phyloP scores from a whole-genome alignment of 2,797 vertebrate species.

The Morus bassanus region DNA sequence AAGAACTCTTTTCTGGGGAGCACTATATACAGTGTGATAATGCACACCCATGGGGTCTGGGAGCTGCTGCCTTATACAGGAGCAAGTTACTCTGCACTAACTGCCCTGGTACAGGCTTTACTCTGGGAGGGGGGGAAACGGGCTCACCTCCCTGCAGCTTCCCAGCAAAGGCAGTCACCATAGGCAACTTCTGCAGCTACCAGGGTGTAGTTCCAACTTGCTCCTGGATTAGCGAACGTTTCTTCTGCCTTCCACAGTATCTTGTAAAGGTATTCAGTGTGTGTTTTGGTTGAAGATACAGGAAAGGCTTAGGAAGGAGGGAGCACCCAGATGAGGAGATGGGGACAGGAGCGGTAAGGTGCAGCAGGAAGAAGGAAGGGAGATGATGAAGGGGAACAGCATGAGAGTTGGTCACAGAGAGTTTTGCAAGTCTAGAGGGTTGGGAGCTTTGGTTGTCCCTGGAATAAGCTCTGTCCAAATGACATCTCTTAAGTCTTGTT shows the following conservation, averaged over 20 bases:
- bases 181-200: neutral
- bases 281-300: neutral
- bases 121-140: rapidly evolving
- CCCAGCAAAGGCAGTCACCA: neutral
- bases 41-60: neutral
- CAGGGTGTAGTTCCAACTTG: neutral
- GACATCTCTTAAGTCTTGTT: neutral
- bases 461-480: neutral
- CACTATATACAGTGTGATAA: rapidly evolving
- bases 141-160: neutral
- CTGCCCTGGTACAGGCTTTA: neutral
- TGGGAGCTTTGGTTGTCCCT: neutral
- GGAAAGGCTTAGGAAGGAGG: neutral
- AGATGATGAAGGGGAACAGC: neutral
- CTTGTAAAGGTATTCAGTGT: neutral
- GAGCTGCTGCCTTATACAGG: neutral
- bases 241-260: neutral
- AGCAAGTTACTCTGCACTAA: neutral
- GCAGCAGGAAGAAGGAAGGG: neutral
- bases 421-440: neutral
- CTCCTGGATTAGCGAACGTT: rapidly evolving
- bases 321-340: neutral
- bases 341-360: neutral
- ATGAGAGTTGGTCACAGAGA: neutral
- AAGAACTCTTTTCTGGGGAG: neutral